Evolutionary conservation across 1,140 invertebrate species (phyloP).

Genomic region (Aphaenogaster ashmeadi): DNA sequence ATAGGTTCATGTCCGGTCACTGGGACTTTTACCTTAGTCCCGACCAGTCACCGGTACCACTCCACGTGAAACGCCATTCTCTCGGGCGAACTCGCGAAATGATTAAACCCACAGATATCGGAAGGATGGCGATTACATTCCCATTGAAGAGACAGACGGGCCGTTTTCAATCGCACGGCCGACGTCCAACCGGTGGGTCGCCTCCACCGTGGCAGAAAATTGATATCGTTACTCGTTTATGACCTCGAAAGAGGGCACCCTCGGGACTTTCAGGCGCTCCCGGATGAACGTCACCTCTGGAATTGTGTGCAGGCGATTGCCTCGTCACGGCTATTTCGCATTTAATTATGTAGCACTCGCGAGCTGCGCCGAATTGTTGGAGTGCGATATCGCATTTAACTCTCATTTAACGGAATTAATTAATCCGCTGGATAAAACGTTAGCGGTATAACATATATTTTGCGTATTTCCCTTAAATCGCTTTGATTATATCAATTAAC

Average conservation of each 20-base stretch:
- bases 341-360: slow-evolving; percentile 23
- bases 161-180: background rate
- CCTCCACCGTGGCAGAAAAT: slow-evolving; percentile 7
- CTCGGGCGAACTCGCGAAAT: background rate
- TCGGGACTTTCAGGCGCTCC: background rate
- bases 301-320: background rate
- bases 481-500: slow-evolving; percentile 20
- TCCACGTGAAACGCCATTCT: background rate
- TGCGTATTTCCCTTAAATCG: slow-evolving; percentile 5
- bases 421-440: background rate
- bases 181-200: background rate
- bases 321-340: slow-evolving; percentile 4
- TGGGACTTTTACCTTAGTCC: too few species aligned
- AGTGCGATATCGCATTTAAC: background rate
- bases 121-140: background rate
- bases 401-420: slow-evolving; percentile 32
- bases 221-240: slow-evolving; percentile 3
- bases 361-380: background rate
- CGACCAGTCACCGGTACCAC: background rate
- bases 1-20: too few species aligned
- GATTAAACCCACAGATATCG: slow-evolving; percentile 15
- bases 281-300: background rate
- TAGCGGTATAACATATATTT: background rate
- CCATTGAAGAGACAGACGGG: background rate
- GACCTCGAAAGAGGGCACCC: background rate